Percentiles rank a stretch among this genome's conserved stretches.
Conservation (phyloP, 2,113 vertebrate species). For the Oryzias celebensis region DNA sequence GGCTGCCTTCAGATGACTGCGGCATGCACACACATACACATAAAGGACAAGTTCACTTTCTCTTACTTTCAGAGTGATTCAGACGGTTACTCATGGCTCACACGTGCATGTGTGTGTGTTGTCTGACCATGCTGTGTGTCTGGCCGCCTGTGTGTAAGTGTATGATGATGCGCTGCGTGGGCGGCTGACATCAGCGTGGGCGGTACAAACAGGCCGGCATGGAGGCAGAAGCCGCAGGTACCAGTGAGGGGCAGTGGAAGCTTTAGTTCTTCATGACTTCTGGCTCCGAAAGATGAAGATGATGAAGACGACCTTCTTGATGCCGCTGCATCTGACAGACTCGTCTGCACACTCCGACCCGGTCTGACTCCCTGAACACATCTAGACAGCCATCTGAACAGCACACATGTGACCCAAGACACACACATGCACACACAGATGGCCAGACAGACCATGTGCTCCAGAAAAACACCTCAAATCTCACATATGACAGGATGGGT, state of each 20-base stretch:
- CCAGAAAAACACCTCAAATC: constrained; percentile 23
- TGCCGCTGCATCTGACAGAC: constrained; percentile 5
- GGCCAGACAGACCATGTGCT: constrained; percentile 46
- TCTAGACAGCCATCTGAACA: constrained; percentile 66
- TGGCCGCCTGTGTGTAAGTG: constrained; percentile 48
- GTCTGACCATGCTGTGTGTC: constrained; percentile 33
- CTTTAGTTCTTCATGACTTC: no score
- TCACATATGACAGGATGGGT: constrained; percentile 5
- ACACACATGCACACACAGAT: constrained; percentile 44
- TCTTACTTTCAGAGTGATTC: constrained; percentile 44
- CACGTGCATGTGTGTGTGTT: constrained; percentile 30
- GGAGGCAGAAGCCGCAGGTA: no score
- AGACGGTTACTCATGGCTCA: constrained; percentile 52
- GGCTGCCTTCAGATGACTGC: no score
- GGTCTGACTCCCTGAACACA: constrained; percentile 19
- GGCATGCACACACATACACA: constrained; percentile 1
- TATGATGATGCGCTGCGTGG: constrained; percentile 38
- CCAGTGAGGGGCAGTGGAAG: no score
- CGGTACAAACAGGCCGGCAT: not conserved
- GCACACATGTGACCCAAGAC: constrained; percentile 30
- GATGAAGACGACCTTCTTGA: not conserved
- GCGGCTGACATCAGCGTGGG: constrained; percentile 33
- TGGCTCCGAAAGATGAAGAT: no score
- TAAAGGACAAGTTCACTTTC: constrained; percentile 24
- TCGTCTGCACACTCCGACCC: not conserved